phyloP scores from a whole-genome alignment of 2,888 invertebrate species.

The Idaea biselata region DNA sequence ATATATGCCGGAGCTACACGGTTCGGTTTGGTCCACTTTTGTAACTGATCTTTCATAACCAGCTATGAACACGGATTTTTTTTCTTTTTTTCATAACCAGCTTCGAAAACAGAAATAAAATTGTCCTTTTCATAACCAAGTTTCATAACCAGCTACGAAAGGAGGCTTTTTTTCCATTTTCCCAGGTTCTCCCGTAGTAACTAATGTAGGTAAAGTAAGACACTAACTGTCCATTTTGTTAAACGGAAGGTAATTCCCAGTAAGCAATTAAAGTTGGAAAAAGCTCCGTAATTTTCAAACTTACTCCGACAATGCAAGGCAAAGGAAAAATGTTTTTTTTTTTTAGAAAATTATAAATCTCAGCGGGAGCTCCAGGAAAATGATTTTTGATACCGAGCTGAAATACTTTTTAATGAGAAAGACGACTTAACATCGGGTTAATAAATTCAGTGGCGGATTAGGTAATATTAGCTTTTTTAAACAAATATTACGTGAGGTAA shows the following conservation, averaged over 20 bases:
- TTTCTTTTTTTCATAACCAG: too few species aligned
- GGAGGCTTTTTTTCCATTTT: too few species aligned
- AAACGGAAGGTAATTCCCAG: slow-evolving; percentile 42
- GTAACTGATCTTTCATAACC: too few species aligned
- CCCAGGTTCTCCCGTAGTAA: too few species aligned
- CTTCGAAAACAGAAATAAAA: too few species aligned
- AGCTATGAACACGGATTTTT: too few species aligned
- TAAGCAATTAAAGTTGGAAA: slow-evolving; percentile 42
- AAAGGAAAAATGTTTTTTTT: slow-evolving; percentile 36
- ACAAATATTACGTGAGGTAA: not conserved
- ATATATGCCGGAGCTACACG: too few species aligned
- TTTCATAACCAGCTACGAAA: too few species aligned
- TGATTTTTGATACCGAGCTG: slow-evolving; percentile 17
- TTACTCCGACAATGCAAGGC: slow-evolving; percentile 42
- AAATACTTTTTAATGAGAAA: slow-evolving; percentile 24
- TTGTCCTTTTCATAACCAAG: too few species aligned
- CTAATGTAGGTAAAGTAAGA: not conserved
- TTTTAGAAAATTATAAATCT: slow-evolving; percentile 40
- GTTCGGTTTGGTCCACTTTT: too few species aligned
- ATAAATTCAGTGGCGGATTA: not conserved
- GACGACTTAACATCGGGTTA: slow-evolving; percentile 11
- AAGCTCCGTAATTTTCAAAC: slow-evolving; percentile 43
- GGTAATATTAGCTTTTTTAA: slow-evolving; percentile 1
- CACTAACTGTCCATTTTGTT: slow-evolving; percentile 27
- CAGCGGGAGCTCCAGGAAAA: slow-evolving; percentile 4